phyloP scores from a whole-genome alignment of 2,888 invertebrate genomes.

The Drosophila paramelanica region DNA sequence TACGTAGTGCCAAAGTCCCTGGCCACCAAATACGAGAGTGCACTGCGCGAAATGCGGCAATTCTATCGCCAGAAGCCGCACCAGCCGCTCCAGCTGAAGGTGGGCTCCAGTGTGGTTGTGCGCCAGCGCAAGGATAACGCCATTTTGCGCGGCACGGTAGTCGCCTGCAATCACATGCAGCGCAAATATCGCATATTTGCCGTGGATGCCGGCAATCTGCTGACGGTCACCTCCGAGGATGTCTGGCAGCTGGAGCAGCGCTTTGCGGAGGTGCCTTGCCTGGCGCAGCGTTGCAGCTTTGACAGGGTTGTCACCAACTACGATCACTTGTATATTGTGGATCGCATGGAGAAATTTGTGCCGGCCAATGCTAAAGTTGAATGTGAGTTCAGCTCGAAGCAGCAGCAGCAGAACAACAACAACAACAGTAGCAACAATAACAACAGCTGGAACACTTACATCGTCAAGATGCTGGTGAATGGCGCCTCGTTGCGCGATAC shows the following conservation, averaged over 20 bases:
- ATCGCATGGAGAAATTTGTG: constrained; percentile 83
- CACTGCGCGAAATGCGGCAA: constrained; percentile 90
- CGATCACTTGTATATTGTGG: constrained; percentile 84
- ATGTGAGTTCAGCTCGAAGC: constrained; percentile 80
- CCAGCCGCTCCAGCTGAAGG: constrained; percentile 84
- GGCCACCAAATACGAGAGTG: constrained; percentile 87
- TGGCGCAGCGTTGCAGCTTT: constrained; percentile 90
- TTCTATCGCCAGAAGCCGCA: constrained; percentile 87
- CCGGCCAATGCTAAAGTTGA: constrained; percentile 77
- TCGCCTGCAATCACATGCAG: constrained; percentile 86
- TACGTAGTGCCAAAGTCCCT: constrained; percentile 87
- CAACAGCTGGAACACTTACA: constrained; percentile 59
- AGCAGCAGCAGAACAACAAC: constrained; percentile 44
- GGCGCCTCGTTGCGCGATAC: constrained; percentile 78
- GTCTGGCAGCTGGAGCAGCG: constrained; percentile 90
- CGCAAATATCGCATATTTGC: constrained; percentile 89
- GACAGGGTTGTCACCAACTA: constrained; percentile 87
- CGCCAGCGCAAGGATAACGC: constrained; percentile 90
- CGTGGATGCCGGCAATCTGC: constrained; percentile 91
- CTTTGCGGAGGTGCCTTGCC: constrained; percentile 88
- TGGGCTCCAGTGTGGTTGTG: constrained; percentile 89
- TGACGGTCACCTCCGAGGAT: constrained; percentile 87
- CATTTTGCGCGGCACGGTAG: constrained; percentile 89
- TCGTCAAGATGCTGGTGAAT: constrained; percentile 82
- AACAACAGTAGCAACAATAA: constrained; percentile 7